A percentile compares a stretch with the other conserved stretches of the same genome.
Evolutionary conservation across 2,888 invertebrate species (phyloP).

Genomic region (Ophion obscuratus): DNA sequence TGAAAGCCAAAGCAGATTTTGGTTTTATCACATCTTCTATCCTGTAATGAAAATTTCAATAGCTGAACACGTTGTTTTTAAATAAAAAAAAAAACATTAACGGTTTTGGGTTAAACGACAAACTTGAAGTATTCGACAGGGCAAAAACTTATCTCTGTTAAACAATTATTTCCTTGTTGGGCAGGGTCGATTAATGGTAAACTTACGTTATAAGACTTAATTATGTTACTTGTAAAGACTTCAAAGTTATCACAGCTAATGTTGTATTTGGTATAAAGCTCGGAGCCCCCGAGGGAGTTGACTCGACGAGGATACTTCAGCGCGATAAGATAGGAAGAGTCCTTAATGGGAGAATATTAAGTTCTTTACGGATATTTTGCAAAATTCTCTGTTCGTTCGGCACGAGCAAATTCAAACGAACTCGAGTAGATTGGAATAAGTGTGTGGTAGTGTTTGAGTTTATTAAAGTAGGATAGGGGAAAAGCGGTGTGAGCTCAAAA

Average conservation of each 20-base stretch:
- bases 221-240: slow-evolving; percentile 7
- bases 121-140: not conserved
- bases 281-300: not conserved
- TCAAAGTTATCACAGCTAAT: not conserved
- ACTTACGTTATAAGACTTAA: not conserved
- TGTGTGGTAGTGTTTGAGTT: no score
- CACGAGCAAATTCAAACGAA: not conserved
- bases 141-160: not conserved
- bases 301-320: not conserved
- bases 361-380: not conserved
- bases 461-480: no score
- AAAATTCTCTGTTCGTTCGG: not conserved
- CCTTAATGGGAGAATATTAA: not conserved
- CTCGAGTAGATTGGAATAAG: not conserved
- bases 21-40: no score
- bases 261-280: not conserved
- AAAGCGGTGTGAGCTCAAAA: no score
- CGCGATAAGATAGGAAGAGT: not conserved
- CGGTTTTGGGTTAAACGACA: no score
- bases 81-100: not conserved
- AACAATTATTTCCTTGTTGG: not conserved
- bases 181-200: not conserved
- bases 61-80: no score
- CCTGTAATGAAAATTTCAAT: no score
- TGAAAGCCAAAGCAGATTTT: no score